Conservation (phyloP, 2,797 vertebrate species). For the Podarcis siculus region DNA sequence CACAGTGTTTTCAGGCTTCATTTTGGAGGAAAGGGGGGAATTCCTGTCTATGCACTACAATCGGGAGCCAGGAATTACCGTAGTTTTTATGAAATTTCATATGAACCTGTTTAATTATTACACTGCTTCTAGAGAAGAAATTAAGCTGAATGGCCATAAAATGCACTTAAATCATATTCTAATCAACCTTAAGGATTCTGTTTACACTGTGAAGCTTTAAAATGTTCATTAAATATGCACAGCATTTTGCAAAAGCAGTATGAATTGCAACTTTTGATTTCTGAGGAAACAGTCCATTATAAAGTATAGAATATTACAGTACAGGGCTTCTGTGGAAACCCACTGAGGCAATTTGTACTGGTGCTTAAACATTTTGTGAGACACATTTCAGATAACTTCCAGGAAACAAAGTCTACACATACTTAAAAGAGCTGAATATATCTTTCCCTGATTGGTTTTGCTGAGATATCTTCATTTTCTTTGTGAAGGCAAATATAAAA, state of each 20-base stretch:
- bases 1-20: conserved; percentile 15
- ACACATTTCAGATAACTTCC: conserved; percentile 66
- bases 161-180: conserved; percentile 60
- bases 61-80: conserved; percentile 44
- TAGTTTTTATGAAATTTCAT: conserved; percentile 45
- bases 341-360: conserved; percentile 71
- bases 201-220: conserved; percentile 68
- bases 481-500: conserved; percentile 22
- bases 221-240: conserved; percentile 71
- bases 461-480: conserved; percentile 42
- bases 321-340: conserved; percentile 63
- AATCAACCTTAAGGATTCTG: conserved; percentile 63
- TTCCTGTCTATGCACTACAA: conserved; percentile 18
- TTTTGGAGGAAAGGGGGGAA: conserved; percentile 32
- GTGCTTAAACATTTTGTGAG: conserved; percentile 67
- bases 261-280: conserved; percentile 72
- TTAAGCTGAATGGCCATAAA: conserved; percentile 49
- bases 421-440: conserved; percentile 42
- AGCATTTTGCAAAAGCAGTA: conserved; percentile 69
- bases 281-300: conserved; percentile 69
- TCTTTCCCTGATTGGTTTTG: conserved; percentile 8
- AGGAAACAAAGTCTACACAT: conserved; percentile 39
- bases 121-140: conserved; percentile 16
- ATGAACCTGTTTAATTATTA: conserved; percentile 54
- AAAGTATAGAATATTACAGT: conserved; percentile 63